phyloP scores from a whole-genome alignment of 2,888 invertebrate species.

The Xanthorhoe designata region DNA sequence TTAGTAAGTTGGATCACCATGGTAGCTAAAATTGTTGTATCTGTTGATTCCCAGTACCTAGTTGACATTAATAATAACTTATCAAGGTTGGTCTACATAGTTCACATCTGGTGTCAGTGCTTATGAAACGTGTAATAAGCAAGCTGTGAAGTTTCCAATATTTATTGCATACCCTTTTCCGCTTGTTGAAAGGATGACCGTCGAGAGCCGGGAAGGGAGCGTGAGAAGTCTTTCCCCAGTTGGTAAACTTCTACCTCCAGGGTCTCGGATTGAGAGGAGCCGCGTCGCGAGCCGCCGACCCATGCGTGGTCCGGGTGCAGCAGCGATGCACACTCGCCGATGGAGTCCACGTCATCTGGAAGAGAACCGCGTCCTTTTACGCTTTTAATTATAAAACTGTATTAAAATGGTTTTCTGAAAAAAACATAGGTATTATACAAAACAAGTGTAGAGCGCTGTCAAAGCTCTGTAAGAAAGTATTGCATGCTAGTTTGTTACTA shows the following conservation, averaged over 20 bases:
- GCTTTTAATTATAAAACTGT: constrained; percentile 38
- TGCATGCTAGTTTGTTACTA: not conserved
- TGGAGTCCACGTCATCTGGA: constrained; percentile 89
- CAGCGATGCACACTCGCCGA: constrained; percentile 90
- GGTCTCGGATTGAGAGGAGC: constrained; percentile 96
- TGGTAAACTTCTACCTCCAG: constrained; percentile 94
- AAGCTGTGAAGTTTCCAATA: not conserved
- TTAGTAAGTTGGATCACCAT: no score
- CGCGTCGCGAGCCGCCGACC: constrained; percentile 91
- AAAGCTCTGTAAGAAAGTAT: not conserved
- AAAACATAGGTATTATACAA: constrained; percentile 8
- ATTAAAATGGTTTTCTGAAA: constrained; percentile 21
- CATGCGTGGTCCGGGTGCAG: constrained; percentile 95
- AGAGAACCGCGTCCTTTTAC: constrained; percentile 39
- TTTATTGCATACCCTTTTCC: constrained; percentile 77
- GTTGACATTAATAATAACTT: not conserved
- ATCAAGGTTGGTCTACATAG: not conserved
- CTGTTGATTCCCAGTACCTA: no score
- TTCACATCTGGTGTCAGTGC: constrained; percentile 7
- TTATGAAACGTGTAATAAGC: not conserved
- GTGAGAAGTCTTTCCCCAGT: constrained; percentile 93
- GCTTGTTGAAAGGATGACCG: constrained; percentile 93
- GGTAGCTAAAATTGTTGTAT: no score
- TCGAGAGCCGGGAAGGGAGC: constrained; percentile 93
- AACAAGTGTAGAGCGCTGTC: not conserved